Evolutionary conservation across 2,888 invertebrate genomes (phyloP).

Genomic region (Nomada fabriciana): DNA sequence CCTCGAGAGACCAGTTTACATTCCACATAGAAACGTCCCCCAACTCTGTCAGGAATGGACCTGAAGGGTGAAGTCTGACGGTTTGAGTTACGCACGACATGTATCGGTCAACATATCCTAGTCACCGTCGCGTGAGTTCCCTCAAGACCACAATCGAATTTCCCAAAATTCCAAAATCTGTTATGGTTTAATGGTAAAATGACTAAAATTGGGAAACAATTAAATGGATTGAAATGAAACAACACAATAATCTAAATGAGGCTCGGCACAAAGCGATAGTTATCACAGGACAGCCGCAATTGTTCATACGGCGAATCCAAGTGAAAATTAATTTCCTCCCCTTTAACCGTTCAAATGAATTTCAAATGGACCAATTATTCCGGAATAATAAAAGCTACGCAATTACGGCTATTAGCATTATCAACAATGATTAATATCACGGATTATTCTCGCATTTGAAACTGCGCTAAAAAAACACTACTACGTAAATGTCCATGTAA

Average conservation of each 20-base stretch:
- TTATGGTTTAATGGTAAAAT: neutral
- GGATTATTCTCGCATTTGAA: neutral
- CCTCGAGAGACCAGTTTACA: constrained; percentile 51
- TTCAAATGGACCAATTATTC: neutral
- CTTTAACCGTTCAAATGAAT: no score
- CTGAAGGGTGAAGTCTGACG: constrained; percentile 51
- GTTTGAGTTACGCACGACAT: constrained; percentile 21
- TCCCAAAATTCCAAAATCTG: neutral
- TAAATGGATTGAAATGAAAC: neutral
- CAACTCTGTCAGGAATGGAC: constrained; percentile 42
- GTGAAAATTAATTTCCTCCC: neutral
- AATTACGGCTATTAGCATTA: neutral
- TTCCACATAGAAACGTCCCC: constrained; percentile 54
- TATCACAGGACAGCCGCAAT: neutral
- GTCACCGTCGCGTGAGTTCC: neutral
- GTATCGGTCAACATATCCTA: constrained; percentile 8
- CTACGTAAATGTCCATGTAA: neutral
- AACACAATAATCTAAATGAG: neutral
- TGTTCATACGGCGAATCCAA: neutral
- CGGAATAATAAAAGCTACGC: neutral
- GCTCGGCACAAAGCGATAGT: neutral
- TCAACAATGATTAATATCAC: neutral
- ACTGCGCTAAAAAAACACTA: neutral
- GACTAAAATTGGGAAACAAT: neutral
- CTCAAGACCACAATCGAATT: neutral